Conservation (phyloP, 1,140 invertebrate species). For the Plodia interpunctella region DNA sequence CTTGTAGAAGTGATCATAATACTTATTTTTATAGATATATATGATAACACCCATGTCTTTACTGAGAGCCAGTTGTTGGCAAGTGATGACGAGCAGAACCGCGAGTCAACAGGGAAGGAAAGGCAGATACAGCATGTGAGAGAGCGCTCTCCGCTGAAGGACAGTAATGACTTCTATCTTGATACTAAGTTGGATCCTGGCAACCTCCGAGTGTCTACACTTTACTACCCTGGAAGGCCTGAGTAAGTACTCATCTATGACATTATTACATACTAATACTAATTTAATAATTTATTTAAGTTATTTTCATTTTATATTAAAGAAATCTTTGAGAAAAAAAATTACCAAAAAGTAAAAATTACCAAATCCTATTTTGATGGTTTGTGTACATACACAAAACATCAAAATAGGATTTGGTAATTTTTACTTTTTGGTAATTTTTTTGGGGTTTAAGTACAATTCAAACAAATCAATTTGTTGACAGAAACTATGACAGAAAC, state of each 20-base stretch:
- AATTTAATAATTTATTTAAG: no score
- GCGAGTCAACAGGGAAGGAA: not conserved
- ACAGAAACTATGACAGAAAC: no score
- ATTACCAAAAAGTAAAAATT: no score
- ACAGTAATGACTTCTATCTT: constrained; percentile 36
- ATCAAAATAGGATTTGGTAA: no score
- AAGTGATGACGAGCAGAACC: not conserved
- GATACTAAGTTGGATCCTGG: constrained; percentile 44
- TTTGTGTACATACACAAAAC: no score
- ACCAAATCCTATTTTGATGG: no score
- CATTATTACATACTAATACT: not conserved
- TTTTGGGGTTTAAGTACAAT: no score
- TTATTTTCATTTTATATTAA: no score
- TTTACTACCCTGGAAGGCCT: constrained; percentile 58
- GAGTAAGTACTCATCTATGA: constrained; percentile 34
- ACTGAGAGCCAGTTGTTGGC: not conserved
- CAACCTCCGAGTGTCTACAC: constrained; percentile 53
- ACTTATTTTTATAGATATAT: not conserved
- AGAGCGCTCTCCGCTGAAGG: not conserved
- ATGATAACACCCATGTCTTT: not conserved
- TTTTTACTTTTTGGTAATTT: no score
- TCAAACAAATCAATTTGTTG: no score
- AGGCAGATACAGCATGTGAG: not conserved
- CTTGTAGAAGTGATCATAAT: no score
- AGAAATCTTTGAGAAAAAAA: no score